Conservation (phyloP, 2,113 vertebrate genomes). For the Otis tarda region DNA sequence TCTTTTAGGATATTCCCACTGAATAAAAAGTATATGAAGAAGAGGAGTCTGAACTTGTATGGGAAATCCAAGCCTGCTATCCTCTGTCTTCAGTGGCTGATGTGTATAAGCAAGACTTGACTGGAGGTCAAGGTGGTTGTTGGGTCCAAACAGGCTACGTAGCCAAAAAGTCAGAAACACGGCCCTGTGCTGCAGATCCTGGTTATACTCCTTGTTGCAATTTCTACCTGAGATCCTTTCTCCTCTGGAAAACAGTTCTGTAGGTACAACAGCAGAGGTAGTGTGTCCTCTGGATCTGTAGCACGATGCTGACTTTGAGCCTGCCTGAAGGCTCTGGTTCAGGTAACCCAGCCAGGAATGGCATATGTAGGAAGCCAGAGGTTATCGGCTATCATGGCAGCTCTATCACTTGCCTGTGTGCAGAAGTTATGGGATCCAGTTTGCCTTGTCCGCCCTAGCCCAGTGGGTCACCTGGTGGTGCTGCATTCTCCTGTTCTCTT, state of each 20-base stretch:
- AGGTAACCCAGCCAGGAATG: not conserved
- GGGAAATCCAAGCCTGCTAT: not conserved
- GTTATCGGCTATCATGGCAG: not conserved
- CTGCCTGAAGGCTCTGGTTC: not conserved
- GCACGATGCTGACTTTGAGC: not conserved
- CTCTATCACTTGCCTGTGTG: not conserved
- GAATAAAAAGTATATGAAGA: not conserved
- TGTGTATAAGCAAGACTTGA: not conserved
- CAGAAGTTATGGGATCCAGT: not conserved
- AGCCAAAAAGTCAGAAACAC: not conserved
- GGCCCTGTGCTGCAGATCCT: accelerated
- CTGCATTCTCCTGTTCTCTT: not conserved
- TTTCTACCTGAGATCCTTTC: not conserved
- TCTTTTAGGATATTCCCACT: not conserved
- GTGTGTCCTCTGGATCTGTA: not conserved
- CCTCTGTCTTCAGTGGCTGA: not conserved
- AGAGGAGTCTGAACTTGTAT: not conserved
- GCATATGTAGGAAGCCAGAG: not conserved
- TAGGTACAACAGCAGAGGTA: not conserved
- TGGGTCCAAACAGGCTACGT: not conserved
- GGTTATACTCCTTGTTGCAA: not conserved
- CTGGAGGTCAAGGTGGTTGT: not conserved
- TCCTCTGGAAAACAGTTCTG: not conserved
- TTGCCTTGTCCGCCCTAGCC: not conserved
- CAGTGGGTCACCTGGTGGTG: not conserved